These are phyloP conservation scores for Ceratina australensis DNA, from an alignment of 1,140 invertebrate species.

Conservation along the genomic window DNA sequence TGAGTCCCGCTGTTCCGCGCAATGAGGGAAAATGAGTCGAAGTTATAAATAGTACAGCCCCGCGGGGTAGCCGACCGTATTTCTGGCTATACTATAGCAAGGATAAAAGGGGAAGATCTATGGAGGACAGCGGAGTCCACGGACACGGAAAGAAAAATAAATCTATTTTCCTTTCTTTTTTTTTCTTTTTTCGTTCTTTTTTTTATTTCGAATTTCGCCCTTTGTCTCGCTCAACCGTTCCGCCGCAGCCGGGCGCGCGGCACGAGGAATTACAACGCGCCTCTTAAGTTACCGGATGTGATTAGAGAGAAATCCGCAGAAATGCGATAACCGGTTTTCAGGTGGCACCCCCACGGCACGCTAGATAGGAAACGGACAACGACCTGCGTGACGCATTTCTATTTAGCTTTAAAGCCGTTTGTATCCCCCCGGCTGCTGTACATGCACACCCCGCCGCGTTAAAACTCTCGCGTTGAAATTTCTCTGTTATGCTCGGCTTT, in stretches of 20 bases:
- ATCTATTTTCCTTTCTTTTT: constrained; percentile 53
- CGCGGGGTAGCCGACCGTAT: constrained; percentile 48
- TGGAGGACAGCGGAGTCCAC: constrained; percentile 35
- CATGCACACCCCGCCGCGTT: background rate
- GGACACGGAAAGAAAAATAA: constrained; percentile 58
- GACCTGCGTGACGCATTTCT: constrained; percentile 8
- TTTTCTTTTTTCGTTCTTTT: background rate
- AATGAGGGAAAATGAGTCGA: constrained; percentile 65
- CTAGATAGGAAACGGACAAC: background rate
- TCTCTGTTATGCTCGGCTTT: background rate
- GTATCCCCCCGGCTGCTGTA: background rate
- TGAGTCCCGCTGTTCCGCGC: constrained; percentile 53
- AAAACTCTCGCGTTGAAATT: background rate
- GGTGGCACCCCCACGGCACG: background rate
- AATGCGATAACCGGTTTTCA: constrained; percentile 7
- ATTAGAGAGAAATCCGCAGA: constrained; percentile 49
- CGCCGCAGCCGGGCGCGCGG: background rate
- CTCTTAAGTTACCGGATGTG: constrained; percentile 54
- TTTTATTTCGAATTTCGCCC: constrained; percentile 26
- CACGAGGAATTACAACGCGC: constrained; percentile 42
- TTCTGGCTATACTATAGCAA: constrained; percentile 42
- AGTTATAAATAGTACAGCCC: constrained; percentile 60
- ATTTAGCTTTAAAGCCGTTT: constrained; percentile 4
- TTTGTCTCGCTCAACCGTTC: constrained; percentile 43
- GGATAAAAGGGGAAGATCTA: constrained; percentile 63